Conservation (phyloP, 2,888 invertebrate species). For the Zygothrica quintamaculata region DNA sequence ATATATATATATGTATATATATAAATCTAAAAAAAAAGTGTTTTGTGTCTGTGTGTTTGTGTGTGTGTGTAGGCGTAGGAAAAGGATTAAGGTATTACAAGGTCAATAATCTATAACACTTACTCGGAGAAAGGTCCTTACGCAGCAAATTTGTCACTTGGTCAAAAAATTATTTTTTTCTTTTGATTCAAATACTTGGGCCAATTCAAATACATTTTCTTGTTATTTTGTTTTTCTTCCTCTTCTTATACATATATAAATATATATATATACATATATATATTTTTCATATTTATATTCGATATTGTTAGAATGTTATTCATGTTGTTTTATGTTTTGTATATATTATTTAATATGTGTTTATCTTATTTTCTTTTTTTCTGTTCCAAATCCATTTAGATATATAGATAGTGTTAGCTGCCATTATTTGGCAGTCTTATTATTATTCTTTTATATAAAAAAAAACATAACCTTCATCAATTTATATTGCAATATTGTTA, state of each 20-base stretch:
- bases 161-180: no score
- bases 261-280: not conserved
- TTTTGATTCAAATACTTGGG: conserved; percentile 54
- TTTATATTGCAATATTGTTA: conserved; percentile 30
- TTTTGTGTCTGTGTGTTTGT: not conserved
- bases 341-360: no score
- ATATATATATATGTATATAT: conserved; percentile 30
- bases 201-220: conserved; percentile 28
- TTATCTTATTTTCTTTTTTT: no score
- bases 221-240: not conserved
- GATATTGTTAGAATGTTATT: conserved; percentile 48
- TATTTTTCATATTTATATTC: conserved; percentile 44
- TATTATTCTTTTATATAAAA: conserved; percentile 32
- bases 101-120: conserved; percentile 43
- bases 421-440: conserved; percentile 43
- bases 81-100: no score
- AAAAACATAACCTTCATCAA: conserved; percentile 45
- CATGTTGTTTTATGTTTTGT: conserved; percentile 51
- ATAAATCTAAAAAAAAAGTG: conserved; percentile 23
- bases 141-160: conserved; percentile 51
- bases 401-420: conserved; percentile 39
- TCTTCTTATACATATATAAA: not conserved
- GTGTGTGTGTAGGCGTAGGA: conserved; percentile 3
- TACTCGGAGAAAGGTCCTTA: conserved; percentile 51
- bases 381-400: conserved; percentile 39